A percentile compares a stretch with the other conserved stretches of the same genome.
Evolutionary conservation across 2,113 vertebrate species (phyloP).

Genomic region (Haemorhous mexicanus): DNA sequence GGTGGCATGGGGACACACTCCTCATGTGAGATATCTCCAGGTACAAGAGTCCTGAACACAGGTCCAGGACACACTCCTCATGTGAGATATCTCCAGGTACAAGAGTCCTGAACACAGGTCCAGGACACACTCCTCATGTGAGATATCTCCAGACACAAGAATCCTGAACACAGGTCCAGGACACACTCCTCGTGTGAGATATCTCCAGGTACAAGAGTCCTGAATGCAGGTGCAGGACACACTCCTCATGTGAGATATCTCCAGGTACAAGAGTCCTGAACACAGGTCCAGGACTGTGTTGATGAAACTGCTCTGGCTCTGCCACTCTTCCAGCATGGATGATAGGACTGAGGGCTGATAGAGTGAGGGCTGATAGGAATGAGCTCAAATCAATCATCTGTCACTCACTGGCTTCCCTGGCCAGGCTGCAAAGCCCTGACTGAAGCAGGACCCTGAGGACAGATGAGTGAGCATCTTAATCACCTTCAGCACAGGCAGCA

Average conservation of each 20-base stretch:
- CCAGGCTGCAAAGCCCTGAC: neutral
- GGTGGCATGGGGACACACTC: neutral
- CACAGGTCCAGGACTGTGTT: accelerated
- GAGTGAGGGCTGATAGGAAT: neutral
- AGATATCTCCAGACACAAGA: neutral
- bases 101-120: neutral
- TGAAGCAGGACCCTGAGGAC: neutral
- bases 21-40: neutral
- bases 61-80: neutral
- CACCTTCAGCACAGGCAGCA: neutral
- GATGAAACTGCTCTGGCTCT: neutral
- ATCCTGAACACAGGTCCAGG: neutral
- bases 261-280: neutral
- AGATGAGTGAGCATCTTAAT: neutral
- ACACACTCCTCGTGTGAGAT: accelerated
- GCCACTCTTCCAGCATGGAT: neutral
- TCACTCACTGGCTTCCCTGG: neutral
- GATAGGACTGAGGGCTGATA: neutral
- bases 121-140: accelerated
- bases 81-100: neutral
- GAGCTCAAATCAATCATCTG: neutral
- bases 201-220: neutral
- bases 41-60: neutral
- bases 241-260: neutral
- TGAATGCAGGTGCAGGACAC: neutral